Percentiles rank a stretch among this genome's conserved stretches.
Evolutionary conservation across 2,888 invertebrate species (phyloP).

Genomic region (Urechis unicinctus): DNA sequence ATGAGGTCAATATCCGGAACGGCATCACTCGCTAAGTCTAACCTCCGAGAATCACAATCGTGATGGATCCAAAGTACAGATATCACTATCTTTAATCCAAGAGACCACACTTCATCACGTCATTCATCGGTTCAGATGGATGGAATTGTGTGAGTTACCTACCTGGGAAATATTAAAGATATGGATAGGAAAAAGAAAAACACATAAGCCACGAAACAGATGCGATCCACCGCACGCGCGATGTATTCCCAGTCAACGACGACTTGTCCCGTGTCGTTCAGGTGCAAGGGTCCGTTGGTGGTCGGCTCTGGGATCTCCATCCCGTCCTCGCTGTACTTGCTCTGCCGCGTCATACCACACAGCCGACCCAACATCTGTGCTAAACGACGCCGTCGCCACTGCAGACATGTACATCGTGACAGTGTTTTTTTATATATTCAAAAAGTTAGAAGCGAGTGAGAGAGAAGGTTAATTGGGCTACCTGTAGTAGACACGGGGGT

Average conservation of each 20-base stretch:
- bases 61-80: too few species aligned
- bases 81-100: too few species aligned
- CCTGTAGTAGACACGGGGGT: too few species aligned
- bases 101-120: too few species aligned
- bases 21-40: too few species aligned
- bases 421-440: background rate
- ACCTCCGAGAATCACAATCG: too few species aligned
- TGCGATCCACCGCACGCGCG: slow-evolving; percentile 16
- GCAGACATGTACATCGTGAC: background rate
- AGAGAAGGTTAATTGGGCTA: too few species aligned
- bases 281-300: slow-evolving; percentile 1
- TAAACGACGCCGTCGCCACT: too few species aligned
- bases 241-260: slow-evolving; percentile 12
- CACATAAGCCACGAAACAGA: slow-evolving; percentile 17
- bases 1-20: too few species aligned
- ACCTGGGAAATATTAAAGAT: slow-evolving; percentile 17
- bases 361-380: background rate
- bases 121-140: too few species aligned
- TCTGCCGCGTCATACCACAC: slow-evolving; percentile 6
- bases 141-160: too few species aligned
- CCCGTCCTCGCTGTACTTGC: slow-evolving; percentile 2
- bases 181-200: slow-evolving; percentile 14
- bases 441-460: too few species aligned
- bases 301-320: background rate
- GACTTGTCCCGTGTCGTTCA: slow-evolving; percentile 5